phyloP scores from a whole-genome alignment of 2,113 vertebrate species.

The Elaphurus davidianus region DNA sequence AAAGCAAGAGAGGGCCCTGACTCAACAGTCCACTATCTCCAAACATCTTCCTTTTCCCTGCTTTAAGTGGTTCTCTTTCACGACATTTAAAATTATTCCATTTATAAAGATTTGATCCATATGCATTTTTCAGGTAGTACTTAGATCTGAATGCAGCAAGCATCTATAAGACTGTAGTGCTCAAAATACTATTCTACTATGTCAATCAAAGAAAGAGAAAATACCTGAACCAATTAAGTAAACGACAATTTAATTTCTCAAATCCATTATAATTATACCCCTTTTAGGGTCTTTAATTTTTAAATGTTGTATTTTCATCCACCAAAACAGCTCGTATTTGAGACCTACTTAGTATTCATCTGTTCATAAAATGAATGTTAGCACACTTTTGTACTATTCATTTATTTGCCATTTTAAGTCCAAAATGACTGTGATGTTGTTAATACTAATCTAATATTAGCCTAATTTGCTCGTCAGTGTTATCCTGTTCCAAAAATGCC shows the following conservation, averaged over 20 bases:
- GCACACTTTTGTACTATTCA: not conserved
- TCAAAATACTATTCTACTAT: constrained; percentile 2
- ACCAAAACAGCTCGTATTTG: not conserved
- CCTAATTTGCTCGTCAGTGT: not conserved
- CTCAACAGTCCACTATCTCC: not conserved
- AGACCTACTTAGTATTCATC: not conserved
- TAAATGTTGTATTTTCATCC: constrained; percentile 6
- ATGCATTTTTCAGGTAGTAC: not conserved
- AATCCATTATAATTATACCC: not conserved
- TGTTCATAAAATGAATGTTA: not conserved
- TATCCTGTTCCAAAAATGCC: not conserved
- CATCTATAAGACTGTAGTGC: not conserved
- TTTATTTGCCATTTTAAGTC: not conserved
- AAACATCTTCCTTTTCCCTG: not conserved
- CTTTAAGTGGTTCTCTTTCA: not conserved
- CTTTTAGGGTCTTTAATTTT: not conserved
- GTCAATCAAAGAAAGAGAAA: constrained; percentile 28
- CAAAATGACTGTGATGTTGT: not conserved
- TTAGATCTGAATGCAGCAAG: not conserved
- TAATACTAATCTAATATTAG: constrained; percentile 25
- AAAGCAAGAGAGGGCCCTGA: not conserved
- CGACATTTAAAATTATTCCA: not conserved
- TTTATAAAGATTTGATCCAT: not conserved
- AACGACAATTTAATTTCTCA: constrained; percentile 15
- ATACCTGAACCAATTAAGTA: not conserved